Base-by-base conservation (phyloP, 1,140 invertebrate genomes). In the Homalodisca vitripennis region DNA sequence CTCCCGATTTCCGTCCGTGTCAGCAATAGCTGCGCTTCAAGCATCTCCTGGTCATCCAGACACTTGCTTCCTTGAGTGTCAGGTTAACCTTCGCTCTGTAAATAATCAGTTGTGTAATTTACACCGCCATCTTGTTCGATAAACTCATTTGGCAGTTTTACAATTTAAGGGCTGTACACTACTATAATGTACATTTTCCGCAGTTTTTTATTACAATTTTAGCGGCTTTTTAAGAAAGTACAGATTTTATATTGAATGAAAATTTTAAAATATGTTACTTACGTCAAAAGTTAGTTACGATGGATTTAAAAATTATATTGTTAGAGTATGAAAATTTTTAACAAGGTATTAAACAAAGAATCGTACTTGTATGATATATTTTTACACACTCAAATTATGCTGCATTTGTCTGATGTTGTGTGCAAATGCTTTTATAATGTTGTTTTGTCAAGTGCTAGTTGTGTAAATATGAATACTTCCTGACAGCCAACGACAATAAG, bases 171-270 rank as follows among this genome's bases (percentile, higher is more conserved):
- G 55, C 55, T 60, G 55, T 60, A 60, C 55, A 60, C 55, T 60
- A 60, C 27, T 60, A 60, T 27, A 27, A 60, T 60, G 55, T 60
- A 60, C 22, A 27, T 60, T 60, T 60, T 60, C 24, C 3, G 22
- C 14, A 60, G 6, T 60, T 60, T 60, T 60, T 60, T 60, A 60
- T 60, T 60, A 60, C 55, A 26, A 60, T 60, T 60, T 60, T 60
- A 60, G 55, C 55, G 27, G 55, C 55, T 60, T 60, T 60, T 60
- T 22, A 60, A 24, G 24, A 60, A 51, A 60, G 24, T 53, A 24
- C 12, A 60, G 55, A 60, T 60, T 60, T 60, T 60, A 60, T 60
- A 60, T 60, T 60, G 55, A 60, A 60, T 60, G 34, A 41, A 60
- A 60, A 27, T 60, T 60, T 60, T 27, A 60, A 60, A 60, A 60